Conservation (phyloP, 2,113 vertebrate species). For the Hipposideros armiger region DNA sequence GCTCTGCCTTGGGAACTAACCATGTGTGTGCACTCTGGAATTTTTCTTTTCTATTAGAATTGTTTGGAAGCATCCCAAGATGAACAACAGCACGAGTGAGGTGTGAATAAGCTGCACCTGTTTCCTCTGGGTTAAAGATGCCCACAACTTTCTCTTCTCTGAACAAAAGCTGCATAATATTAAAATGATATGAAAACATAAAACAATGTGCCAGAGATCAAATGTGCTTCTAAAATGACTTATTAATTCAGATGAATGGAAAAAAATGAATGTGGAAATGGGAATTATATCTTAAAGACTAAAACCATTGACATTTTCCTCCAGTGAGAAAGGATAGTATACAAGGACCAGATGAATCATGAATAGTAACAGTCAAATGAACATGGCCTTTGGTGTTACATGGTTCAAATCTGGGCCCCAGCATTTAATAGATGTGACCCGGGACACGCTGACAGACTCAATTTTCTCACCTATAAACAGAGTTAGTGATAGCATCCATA, state of each 20-base stretch:
- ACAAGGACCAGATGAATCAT: not conserved
- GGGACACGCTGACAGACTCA: not conserved
- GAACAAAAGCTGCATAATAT: not conserved
- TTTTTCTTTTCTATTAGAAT: constrained; percentile 33
- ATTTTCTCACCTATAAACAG: not conserved
- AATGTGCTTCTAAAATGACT: not conserved
- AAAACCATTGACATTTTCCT: not conserved
- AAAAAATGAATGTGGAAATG: not conserved
- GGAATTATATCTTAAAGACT: constrained; percentile 15
- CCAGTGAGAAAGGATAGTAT: not conserved
- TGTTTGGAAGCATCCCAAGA: constrained; percentile 34
- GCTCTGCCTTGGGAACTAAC: not conserved
- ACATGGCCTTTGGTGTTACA: not conserved
- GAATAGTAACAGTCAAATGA: not conserved
- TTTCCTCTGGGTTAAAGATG: constrained; percentile 18
- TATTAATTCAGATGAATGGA: not conserved
- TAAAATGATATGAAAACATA: not conserved
- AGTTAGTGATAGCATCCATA: not conserved
- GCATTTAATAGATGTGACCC: not conserved
- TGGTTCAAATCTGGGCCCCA: not conserved
- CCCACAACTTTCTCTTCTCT: not conserved
- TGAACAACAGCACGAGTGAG: constrained; percentile 3
- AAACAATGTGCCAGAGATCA: not conserved
- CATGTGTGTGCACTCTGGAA: not conserved
- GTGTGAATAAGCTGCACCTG: constrained; percentile 42